phyloP scores from a whole-genome alignment of 2,888 invertebrate species.

The Odontomyia ornata region DNA sequence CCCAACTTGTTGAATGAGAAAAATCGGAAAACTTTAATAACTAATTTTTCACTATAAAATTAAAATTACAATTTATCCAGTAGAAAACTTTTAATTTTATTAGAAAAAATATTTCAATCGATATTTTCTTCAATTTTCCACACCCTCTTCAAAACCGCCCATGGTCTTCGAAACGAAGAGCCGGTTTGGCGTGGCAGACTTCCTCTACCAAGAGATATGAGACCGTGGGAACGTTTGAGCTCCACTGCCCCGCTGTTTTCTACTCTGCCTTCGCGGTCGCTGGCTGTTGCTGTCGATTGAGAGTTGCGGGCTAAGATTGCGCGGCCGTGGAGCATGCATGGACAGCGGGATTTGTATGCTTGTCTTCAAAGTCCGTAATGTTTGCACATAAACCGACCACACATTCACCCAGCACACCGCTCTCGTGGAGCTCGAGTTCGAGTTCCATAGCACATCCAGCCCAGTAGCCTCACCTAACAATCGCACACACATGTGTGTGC shows the following conservation, averaged over 20 bases:
- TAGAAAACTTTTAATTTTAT: no score
- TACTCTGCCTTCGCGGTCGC: not conserved
- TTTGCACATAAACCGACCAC: slow-evolving; percentile 39
- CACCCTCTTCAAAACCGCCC: slow-evolving; percentile 1
- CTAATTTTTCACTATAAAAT: no score
- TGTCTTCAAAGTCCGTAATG: slow-evolving; percentile 34
- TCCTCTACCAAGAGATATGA: slow-evolving; percentile 59
- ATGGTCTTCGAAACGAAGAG: slow-evolving; percentile 48
- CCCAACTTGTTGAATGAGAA: no score
- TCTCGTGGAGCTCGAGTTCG: not conserved
- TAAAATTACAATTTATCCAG: no score
- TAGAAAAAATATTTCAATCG: no score
- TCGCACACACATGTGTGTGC: not conserved
- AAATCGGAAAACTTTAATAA: no score
- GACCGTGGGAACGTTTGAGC: slow-evolving; percentile 63
- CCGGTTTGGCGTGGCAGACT: slow-evolving; percentile 57
- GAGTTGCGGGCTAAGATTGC: not conserved
- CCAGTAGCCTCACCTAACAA: not conserved
- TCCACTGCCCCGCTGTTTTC: slow-evolving; percentile 49
- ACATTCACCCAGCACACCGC: slow-evolving; percentile 14
- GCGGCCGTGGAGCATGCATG: slow-evolving; percentile 17
- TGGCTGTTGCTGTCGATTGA: slow-evolving; percentile 23
- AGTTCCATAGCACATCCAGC: not conserved
- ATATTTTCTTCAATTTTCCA: not conserved
- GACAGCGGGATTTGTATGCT: slow-evolving; percentile 35